Conservation (phyloP, 1,140 invertebrate genomes). For the Protaetia brevitarsis region DNA sequence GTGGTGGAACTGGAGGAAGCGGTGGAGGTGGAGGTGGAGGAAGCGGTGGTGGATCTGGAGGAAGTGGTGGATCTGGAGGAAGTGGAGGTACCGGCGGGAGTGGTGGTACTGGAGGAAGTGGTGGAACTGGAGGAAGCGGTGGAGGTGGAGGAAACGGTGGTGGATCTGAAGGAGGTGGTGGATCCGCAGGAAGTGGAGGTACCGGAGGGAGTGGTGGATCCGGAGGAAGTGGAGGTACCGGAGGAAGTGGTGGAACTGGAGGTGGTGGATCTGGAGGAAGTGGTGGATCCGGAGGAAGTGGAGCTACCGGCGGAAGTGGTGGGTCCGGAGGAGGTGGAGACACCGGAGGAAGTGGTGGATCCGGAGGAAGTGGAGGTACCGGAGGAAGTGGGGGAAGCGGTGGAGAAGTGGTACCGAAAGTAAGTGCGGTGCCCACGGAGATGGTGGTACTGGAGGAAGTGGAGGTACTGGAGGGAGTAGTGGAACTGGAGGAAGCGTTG, state of each 20-base stretch:
- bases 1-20: constrained; percentile 22
- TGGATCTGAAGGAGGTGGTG: neutral
- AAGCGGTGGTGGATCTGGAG: neutral
- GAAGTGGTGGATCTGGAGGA: neutral
- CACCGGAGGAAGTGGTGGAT: constrained; percentile 31
- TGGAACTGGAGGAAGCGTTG: too few species aligned
- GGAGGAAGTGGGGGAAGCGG: too few species aligned
- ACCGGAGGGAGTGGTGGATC: neutral
- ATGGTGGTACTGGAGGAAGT: too few species aligned
- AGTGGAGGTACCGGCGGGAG: neutral
- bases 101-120: neutral
- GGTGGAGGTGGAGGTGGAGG: constrained; percentile 9
- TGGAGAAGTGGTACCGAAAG: constrained; percentile 38
- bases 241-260: neutral
- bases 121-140: neutral
- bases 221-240: neutral
- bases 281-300: neutral
- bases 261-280: neutral
- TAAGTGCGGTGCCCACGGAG: too few species aligned
- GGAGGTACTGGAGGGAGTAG: too few species aligned
- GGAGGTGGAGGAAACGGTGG: neutral
- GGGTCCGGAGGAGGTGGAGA: constrained; percentile 3
- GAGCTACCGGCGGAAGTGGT: neutral
- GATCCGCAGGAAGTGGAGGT: neutral
- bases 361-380: constrained; percentile 28